Conservation (phyloP, 2,113 vertebrate species). For the Eurypyga helias region DNA sequence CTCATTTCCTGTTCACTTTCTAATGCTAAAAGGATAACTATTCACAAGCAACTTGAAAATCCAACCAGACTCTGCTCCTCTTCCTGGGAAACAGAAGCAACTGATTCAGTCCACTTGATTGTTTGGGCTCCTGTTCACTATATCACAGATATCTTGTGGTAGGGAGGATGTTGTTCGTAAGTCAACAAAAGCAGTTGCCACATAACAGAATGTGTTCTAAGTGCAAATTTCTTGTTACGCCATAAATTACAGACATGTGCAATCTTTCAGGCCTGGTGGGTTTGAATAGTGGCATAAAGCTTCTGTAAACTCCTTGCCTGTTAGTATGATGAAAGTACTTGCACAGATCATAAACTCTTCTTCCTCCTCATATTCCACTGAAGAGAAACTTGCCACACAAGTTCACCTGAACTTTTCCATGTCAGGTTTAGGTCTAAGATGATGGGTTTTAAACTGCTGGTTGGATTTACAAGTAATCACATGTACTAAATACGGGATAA, state of each 20-base stretch:
- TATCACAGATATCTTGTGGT: background rate
- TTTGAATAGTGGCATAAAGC: background rate
- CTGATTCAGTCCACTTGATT: background rate
- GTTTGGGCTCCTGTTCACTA: background rate
- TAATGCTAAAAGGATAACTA: slow-evolving; percentile 60
- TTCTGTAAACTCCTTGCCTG: background rate
- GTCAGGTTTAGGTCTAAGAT: background rate
- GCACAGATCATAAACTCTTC: background rate
- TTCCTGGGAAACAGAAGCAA: background rate
- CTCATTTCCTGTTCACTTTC: slow-evolving; percentile 61
- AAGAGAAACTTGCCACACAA: background rate
- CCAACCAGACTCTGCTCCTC: slow-evolving; percentile 18
- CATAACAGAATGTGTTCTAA: background rate
- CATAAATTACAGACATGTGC: background rate
- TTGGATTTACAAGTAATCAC: slow-evolving; percentile 71
- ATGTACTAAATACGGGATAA: slow-evolving; percentile 59
- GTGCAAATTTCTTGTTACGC: background rate
- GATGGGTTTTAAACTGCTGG: background rate
- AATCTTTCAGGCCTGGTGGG: background rate
- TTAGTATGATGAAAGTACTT: background rate
- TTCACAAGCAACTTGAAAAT: slow-evolving; percentile 56
- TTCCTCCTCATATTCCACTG: background rate
- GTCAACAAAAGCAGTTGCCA: background rate
- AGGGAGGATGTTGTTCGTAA: background rate
- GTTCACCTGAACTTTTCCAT: background rate